Evolutionary conservation across 2,888 invertebrate species (phyloP).

Genomic region (Siphonodentalium dalli): DNA sequence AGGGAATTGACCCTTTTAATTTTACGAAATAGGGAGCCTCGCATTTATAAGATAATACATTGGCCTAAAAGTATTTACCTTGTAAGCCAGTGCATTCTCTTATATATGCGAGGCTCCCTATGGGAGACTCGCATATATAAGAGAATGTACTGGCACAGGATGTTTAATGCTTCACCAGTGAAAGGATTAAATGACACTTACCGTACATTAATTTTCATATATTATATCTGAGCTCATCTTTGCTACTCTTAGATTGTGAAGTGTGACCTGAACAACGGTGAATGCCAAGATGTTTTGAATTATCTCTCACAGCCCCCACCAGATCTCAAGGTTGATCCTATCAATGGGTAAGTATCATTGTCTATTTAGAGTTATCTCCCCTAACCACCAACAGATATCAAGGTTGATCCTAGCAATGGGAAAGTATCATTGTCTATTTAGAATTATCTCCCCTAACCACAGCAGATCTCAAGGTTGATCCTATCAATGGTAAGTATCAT

Average conservation of each 20-base stretch:
- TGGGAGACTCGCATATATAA: too few species aligned
- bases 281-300: conserved; percentile 75
- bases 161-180: too few species aligned
- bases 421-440: conserved; percentile 64
- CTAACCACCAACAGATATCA: conserved; percentile 78
- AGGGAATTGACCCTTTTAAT: too few species aligned
- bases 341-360: conserved; percentile 78
- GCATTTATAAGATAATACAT: too few species aligned
- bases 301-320: conserved; percentile 76
- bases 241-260: conserved; percentile 73
- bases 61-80: too few species aligned
- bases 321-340: conserved; percentile 88
- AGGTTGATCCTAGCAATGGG: conserved; percentile 93
- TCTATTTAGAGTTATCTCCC: conserved; percentile 33
- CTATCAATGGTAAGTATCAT: too few species aligned
- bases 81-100: too few species aligned
- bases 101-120: too few species aligned
- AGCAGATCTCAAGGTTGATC: too few species aligned
- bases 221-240: not conserved
- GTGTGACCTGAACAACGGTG: conserved; percentile 78
- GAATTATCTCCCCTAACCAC: not conserved
- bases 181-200: not conserved
- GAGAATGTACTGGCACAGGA: too few species aligned
- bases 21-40: too few species aligned
- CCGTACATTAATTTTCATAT: not conserved